Percentiles rank a stretch among this genome's conserved stretches.
Evolutionary conservation across 2,113 vertebrate species (phyloP).

Genomic region (Ictidomys tridecemlineatus): DNA sequence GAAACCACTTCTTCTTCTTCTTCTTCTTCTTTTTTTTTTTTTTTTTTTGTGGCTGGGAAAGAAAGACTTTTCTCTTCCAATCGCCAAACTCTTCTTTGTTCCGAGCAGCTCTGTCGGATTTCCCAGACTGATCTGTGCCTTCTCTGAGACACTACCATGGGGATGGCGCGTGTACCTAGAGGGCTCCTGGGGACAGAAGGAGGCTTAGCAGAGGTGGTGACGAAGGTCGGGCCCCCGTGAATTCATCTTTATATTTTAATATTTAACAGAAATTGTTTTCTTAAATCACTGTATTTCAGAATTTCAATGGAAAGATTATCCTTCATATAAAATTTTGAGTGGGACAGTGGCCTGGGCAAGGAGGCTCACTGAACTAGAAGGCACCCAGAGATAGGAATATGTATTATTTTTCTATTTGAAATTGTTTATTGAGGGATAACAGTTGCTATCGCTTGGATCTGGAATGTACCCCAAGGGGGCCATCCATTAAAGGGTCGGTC

Average conservation of each 20-base stretch:
- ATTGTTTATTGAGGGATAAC: neutral
- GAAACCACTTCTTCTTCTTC: constrained; percentile 49
- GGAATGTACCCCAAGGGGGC: neutral
- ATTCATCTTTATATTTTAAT: constrained; percentile 37
- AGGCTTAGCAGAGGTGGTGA: neutral
- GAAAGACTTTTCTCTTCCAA: constrained; percentile 54
- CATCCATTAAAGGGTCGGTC: neutral
- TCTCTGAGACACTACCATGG: accelerated
- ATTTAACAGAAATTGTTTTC: neutral
- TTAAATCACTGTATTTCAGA: constrained; percentile 18
- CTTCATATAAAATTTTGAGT: neutral
- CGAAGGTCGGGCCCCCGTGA: neutral
- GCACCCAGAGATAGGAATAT: neutral
- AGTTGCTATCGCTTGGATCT: neutral
- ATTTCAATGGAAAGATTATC: neutral
- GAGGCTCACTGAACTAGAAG: neutral
- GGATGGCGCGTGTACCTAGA: neutral
- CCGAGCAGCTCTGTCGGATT: neutral
- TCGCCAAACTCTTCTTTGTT: constrained; percentile 59
- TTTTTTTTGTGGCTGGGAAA: constrained; percentile 10
- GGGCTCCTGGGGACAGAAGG: neutral
- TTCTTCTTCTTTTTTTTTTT: neutral
- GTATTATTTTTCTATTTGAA: neutral
- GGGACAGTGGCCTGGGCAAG: neutral
- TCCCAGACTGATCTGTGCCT: neutral